Conservation (phyloP, 2,797 vertebrate genomes). For the Decapterus maruadsi region DNA sequence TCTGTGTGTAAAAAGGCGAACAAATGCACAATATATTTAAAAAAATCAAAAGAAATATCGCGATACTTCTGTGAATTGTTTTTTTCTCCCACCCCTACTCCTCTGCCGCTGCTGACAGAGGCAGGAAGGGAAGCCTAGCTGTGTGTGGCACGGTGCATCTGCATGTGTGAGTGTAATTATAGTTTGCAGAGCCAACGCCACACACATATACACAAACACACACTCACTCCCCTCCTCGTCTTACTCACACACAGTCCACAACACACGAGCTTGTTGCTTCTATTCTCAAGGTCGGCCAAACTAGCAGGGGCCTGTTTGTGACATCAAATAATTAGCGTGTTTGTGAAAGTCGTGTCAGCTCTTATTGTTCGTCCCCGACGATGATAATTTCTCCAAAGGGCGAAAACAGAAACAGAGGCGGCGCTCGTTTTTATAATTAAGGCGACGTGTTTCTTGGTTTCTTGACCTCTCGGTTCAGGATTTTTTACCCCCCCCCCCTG, state of each 20-base stretch:
- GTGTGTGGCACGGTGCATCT: constrained; percentile 54
- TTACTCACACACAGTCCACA: constrained; percentile 20
- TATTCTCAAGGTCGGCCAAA: constrained; percentile 70
- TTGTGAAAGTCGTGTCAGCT: constrained; percentile 50
- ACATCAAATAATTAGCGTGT: constrained; percentile 69
- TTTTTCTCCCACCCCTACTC: too few relatives aligned
- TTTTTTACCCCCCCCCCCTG: not conserved
- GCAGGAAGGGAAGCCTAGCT: constrained; percentile 27
- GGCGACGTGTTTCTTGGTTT: constrained; percentile 14
- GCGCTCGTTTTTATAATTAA: constrained; percentile 9
- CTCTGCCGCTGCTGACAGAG: constrained; percentile 29
- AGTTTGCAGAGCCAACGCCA: constrained; percentile 43
- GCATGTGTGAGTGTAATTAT: constrained; percentile 69
- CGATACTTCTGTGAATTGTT: too few relatives aligned
- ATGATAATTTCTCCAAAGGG: constrained; percentile 11
- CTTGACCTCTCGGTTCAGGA: constrained; percentile 24
- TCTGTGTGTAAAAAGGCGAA: too few relatives aligned
- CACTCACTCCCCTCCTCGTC: not conserved
- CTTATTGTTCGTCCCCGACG: constrained; percentile 25
- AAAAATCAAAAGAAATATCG: too few relatives aligned
- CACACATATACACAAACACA: constrained; percentile 1
- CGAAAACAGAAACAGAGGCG: constrained; percentile 12
- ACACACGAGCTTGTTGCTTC: constrained; percentile 47
- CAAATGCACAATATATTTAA: too few relatives aligned
- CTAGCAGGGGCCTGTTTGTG: constrained; percentile 54